A percentile compares a stretch with the other conserved stretches of the same genome.
Evolutionary conservation across 53 echinoderm and acorn worm genomes (phyloP).

Genomic region (Henricia sp.): DNA sequence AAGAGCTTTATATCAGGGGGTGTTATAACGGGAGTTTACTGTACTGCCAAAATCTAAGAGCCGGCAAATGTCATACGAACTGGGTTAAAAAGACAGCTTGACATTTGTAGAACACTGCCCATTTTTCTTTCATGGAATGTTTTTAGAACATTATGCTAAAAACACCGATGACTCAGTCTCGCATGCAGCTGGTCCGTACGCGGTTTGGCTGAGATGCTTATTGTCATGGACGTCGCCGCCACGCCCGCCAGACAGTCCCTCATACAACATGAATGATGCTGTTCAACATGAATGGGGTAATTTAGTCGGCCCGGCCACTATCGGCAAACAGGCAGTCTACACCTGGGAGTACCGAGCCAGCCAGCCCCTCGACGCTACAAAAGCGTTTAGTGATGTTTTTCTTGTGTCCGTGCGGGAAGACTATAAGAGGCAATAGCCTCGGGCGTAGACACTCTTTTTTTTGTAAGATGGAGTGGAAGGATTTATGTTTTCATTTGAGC

Average conservation of each 20-base stretch:
- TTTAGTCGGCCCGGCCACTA: background rate
- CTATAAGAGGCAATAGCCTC: too few species aligned
- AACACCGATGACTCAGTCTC: constrained; percentile 38
- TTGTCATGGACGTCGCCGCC: background rate
- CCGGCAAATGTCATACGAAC: background rate
- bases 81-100: background rate
- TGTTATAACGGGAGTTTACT: too few species aligned
- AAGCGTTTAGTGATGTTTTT: too few species aligned
- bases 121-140: background rate
- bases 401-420: too few species aligned
- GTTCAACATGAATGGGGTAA: constrained; percentile 17
- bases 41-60: too few species aligned
- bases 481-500: too few species aligned
- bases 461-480: too few species aligned
- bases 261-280: constrained; percentile 56
- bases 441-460: too few species aligned
- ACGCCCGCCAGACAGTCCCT: constrained; percentile 1
- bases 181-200: constrained; percentile 33
- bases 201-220: background rate
- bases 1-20: too few species aligned
- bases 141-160: constrained; percentile 19
- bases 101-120: constrained; percentile 15
- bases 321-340: too few species aligned
- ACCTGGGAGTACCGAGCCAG: too few species aligned
- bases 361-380: background rate